Evolutionary conservation across 92 coral and sea anemone genomes (phyloP).

Genomic region (Zoanthus gigantus): DNA sequence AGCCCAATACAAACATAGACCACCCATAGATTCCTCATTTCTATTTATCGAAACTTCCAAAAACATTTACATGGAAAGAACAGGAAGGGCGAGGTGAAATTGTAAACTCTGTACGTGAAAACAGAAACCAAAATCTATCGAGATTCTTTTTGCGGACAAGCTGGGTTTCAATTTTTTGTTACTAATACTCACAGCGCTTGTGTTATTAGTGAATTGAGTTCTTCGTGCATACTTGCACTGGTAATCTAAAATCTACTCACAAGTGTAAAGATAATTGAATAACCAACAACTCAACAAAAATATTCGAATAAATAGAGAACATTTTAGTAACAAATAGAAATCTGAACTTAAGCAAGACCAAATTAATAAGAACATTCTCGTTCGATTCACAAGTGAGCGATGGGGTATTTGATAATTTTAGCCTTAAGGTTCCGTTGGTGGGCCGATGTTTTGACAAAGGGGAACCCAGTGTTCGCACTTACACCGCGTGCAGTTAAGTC

Average conservation of each 20-base stretch:
- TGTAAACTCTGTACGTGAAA: conserved; percentile 13
- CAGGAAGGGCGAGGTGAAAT: conserved; percentile 72
- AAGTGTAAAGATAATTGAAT: conserved; percentile 1
- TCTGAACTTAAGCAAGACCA: not conserved
- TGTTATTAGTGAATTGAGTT: not conserved
- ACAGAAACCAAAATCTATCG: not conserved
- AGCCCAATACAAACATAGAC: conserved; percentile 58
- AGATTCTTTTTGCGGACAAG: not conserved
- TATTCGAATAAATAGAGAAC: not conserved
- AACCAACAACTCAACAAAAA: not conserved
- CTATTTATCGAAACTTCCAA: conserved; percentile 55
- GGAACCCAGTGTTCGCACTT: conserved; percentile 17
- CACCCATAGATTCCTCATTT: conserved; percentile 71
- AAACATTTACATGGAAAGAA: conserved; percentile 54
- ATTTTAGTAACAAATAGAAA: not conserved
- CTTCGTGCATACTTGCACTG: not conserved
- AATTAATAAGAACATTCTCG: not conserved
- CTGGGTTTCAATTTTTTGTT: not conserved
- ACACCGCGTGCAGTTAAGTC: conserved; percentile 18
- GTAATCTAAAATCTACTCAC: conserved; percentile 2
- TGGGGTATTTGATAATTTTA: not conserved
- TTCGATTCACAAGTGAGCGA: not conserved
- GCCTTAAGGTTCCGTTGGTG: conserved; percentile 31
- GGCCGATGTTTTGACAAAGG: conserved; percentile 29
- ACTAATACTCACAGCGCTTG: not conserved